Percentiles rank a stretch among this genome's conserved stretches.
These are phyloP conservation scores for Hyles lineata DNA, from an alignment of 2,888 invertebrate species.

Conservation along the genomic window DNA sequence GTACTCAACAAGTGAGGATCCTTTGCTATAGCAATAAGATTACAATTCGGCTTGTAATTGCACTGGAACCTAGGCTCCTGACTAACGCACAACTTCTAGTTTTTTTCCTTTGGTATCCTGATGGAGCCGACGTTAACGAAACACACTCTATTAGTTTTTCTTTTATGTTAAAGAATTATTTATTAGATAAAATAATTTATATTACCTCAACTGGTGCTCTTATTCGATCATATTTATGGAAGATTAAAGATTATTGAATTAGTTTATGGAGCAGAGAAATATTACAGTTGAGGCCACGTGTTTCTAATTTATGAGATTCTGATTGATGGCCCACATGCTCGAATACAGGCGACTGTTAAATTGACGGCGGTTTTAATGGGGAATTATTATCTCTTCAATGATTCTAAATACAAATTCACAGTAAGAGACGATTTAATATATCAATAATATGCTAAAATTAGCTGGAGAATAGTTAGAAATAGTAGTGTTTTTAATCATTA, in stretches of 20 bases:
- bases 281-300: not conserved
- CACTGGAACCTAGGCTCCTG: not conserved
- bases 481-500: too few species aligned
- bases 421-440: too few species aligned
- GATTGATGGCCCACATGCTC: not conserved
- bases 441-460: too few species aligned
- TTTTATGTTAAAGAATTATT: not conserved
- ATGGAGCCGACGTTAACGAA: not conserved
- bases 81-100: not conserved
- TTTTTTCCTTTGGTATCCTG: not conserved
- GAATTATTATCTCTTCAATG: not conserved
- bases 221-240: not conserved
- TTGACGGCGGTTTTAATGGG: not conserved
- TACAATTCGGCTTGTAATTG: not conserved
- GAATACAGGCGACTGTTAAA: not conserved
- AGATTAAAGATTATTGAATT: not conserved
- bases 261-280: not conserved
- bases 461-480: too few species aligned
- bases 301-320: not conserved
- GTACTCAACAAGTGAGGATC: slow-evolving; percentile 5
- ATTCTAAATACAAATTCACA: too few species aligned
- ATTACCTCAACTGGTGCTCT: not conserved
- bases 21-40: not conserved
- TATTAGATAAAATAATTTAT: not conserved
- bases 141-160: not conserved